Conservation (phyloP, 2,797 vertebrate species). For the Labeo calbasu region DNA sequence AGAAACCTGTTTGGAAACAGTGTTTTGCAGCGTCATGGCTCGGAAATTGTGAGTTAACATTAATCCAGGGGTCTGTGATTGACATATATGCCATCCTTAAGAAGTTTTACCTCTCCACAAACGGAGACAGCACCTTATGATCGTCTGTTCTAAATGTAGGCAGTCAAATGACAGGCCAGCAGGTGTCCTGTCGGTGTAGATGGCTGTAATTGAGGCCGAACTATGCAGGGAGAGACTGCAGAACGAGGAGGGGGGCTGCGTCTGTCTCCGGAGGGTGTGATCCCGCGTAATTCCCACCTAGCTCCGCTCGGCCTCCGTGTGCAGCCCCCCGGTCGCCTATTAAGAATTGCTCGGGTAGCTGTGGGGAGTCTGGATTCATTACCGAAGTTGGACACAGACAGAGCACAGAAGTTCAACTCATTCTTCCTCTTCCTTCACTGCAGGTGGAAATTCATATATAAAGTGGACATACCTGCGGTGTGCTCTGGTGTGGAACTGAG, state of each 20-base stretch:
- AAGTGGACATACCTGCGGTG: constrained; percentile 31
- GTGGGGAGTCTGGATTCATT: constrained; percentile 57
- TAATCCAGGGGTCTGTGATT: neutral
- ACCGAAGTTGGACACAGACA: constrained; percentile 51
- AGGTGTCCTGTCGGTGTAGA: constrained; percentile 40
- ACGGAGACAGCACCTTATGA: neutral
- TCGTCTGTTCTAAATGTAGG: constrained; percentile 3
- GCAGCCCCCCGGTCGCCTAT: constrained; percentile 47
- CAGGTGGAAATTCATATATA: constrained; percentile 40
- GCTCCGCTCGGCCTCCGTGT: constrained; percentile 44
- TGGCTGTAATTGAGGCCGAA: constrained; percentile 49
- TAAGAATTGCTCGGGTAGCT: constrained; percentile 50
- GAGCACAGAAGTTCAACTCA: constrained; percentile 46
- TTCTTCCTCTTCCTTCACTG: constrained; percentile 36
- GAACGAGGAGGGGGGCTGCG: constrained; percentile 42
- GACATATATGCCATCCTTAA: neutral
- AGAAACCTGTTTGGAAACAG: neutral
- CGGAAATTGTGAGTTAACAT: neutral
- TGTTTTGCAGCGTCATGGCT: neutral
- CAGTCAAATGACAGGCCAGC: constrained; percentile 37
- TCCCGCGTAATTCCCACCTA: constrained; percentile 59
- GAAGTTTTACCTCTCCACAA: constrained; percentile 17
- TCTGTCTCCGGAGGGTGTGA: constrained; percentile 52
- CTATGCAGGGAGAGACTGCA: constrained; percentile 29
- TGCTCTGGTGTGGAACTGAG: constrained; percentile 36